Conservation (phyloP, 2,797 vertebrate genomes). For the Microchirus variegatus region DNA sequence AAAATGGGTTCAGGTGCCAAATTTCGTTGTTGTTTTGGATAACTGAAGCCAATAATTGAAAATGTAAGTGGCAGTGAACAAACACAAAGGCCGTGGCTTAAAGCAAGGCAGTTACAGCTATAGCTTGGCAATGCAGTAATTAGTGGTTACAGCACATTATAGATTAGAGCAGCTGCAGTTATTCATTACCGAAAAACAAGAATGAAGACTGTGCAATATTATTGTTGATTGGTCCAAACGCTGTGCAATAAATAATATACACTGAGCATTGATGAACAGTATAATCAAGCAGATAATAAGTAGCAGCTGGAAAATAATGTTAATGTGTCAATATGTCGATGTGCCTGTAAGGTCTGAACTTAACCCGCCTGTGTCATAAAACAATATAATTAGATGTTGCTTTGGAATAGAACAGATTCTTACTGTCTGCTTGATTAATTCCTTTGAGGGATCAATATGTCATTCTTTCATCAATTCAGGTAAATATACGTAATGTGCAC, state of each 20-base stretch:
- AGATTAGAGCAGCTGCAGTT: background rate
- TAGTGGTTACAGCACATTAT: background rate
- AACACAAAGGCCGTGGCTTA: background rate
- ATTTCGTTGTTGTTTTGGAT: constrained; percentile 12
- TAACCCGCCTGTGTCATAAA: too few relatives aligned
- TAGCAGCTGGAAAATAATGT: background rate
- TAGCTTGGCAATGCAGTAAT: background rate
- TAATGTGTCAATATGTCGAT: too few relatives aligned
- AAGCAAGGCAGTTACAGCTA: background rate
- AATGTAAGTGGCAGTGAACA: constrained; percentile 13
- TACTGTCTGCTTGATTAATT: too few relatives aligned
- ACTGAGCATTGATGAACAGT: background rate
- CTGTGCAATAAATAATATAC: too few relatives aligned
- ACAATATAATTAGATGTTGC: too few relatives aligned
- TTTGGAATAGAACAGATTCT: too few relatives aligned
- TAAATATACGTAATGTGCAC: too few relatives aligned
- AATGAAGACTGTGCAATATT: background rate
- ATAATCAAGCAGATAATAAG: constrained; percentile 4
- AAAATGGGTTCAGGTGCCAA: constrained; percentile 2
- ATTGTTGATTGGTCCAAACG: too few relatives aligned
- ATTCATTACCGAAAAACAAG: constrained; percentile 11
- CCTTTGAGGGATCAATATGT: too few relatives aligned
- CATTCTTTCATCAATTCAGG: too few relatives aligned
- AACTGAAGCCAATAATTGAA: constrained; percentile 18
- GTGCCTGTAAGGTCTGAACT: too few relatives aligned